These are phyloP conservation scores for Meteorus sp. DNA, from an alignment of 1,140 invertebrate genomes.

Conservation along the genomic window DNA sequence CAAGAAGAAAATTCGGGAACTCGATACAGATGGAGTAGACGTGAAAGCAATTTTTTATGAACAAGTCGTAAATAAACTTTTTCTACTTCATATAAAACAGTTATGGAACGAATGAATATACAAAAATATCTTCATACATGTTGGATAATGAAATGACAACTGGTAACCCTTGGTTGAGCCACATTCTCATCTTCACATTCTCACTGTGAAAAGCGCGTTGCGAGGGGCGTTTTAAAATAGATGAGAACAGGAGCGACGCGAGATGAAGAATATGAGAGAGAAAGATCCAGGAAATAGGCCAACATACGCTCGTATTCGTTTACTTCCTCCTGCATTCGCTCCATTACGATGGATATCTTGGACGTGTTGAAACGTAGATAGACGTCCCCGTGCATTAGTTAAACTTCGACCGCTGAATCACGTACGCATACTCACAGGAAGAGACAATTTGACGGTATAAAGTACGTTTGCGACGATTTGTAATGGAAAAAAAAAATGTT, in stretches of 20 bases:
- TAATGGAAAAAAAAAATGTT: background rate
- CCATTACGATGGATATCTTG: background rate
- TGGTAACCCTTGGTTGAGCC: background rate
- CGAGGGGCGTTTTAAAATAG: slow-evolving; percentile 17
- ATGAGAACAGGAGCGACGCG: background rate
- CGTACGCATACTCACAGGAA: too few relatives aligned
- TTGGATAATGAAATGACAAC: background rate
- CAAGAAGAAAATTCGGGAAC: too few relatives aligned
- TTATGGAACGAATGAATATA: too few relatives aligned
- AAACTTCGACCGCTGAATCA: slow-evolving; percentile 13
- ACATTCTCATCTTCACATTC: background rate
- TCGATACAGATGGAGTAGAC: too few relatives aligned
- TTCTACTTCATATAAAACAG: too few relatives aligned
- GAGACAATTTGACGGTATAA: background rate
- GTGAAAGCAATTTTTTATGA: too few relatives aligned
- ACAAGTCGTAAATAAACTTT: too few relatives aligned
- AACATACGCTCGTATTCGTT: background rate
- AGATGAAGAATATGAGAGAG: background rate
- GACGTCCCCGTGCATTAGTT: slow-evolving; percentile 15
- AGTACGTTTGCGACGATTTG: background rate
- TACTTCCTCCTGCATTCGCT: slow-evolving; percentile 1
- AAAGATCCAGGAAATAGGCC: slow-evolving; percentile 6
- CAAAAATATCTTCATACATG: slow-evolving; percentile 5
- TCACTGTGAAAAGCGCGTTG: background rate
- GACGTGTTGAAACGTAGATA: background rate